A percentile compares a stretch with the other conserved stretches of the same genome.
Conservation (phyloP, 2,113 vertebrate species). For the Lanius collurio region DNA sequence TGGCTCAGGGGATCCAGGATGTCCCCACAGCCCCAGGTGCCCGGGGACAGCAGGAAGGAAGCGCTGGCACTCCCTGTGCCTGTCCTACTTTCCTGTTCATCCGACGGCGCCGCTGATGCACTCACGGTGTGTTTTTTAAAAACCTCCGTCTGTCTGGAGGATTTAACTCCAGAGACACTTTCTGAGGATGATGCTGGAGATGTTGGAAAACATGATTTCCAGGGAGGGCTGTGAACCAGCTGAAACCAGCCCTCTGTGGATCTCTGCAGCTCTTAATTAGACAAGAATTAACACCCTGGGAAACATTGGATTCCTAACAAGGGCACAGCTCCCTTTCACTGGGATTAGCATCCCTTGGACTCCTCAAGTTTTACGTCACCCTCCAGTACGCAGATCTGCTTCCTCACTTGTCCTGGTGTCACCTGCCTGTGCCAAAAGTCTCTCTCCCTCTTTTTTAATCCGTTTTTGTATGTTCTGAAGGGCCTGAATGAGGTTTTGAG, state of each 20-base stretch:
- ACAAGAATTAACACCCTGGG: slow-evolving; percentile 9
- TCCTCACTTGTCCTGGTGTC: neutral
- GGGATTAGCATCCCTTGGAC: neutral
- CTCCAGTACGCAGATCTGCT: neutral
- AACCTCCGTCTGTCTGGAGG: neutral
- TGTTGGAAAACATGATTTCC: slow-evolving; percentile 15
- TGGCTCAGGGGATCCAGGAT: accelerated
- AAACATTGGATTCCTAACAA: neutral
- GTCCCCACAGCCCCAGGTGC: neutral
- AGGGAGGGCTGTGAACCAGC: neutral
- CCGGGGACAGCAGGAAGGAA: neutral
- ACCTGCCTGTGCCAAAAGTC: neutral
- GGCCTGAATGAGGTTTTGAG: neutral
- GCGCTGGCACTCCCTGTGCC: neutral
- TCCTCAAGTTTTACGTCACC: neutral
- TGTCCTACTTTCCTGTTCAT: slow-evolving; percentile 52
- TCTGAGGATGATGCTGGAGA: neutral
- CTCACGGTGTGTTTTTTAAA: slow-evolving; percentile 1
- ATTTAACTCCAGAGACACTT: neutral
- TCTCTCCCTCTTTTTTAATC: neutral
- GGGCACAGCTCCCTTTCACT: neutral
- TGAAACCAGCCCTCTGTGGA: neutral
- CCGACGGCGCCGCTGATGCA: neutral
- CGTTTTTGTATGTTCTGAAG: neutral
- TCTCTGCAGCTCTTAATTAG: slow-evolving; percentile 21